Conservation (phyloP, 37 sponge, comb jelly and placozoan genomes). For the Oscarella lobularis region DNA sequence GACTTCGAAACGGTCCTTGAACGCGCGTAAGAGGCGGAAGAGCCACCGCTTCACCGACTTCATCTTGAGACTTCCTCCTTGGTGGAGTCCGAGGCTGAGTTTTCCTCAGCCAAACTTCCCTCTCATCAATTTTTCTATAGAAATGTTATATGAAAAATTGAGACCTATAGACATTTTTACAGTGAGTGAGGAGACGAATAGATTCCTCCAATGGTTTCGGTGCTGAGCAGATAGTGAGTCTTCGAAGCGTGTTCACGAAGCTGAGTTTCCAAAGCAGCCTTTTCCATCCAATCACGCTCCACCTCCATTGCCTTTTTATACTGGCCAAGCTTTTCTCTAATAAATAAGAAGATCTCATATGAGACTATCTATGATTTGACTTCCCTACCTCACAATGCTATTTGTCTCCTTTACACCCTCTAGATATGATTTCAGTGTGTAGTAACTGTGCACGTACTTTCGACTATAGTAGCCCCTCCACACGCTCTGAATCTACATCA, state of each 20-base stretch:
- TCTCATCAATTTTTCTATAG: too few species aligned
- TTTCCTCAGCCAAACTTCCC: too few species aligned
- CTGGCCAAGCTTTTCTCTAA: too few species aligned
- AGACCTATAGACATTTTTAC: too few species aligned
- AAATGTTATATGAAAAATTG: too few species aligned
- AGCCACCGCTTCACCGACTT: too few species aligned
- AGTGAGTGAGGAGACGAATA: too few species aligned
- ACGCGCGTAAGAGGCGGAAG: not conserved
- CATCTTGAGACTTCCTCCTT: too few species aligned
- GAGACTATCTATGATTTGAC: too few species aligned
- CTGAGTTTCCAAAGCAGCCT: not conserved
- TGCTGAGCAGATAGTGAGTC: not conserved
- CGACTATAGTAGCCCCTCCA: not conserved
- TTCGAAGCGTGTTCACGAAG: not conserved
- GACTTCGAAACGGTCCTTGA: slow-evolving; percentile 43
- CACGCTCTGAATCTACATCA: not conserved
- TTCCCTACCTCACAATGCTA: not conserved
- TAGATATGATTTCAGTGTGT: not conserved
- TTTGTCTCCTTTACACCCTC: not conserved
- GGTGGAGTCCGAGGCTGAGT: too few species aligned
- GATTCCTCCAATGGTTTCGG: not conserved
- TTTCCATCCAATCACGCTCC: not conserved
- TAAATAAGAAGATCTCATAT: too few species aligned
- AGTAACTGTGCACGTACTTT: not conserved
- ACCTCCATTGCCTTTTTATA: not conserved